Conservation (phyloP, 2,113 vertebrate genomes). For the Gopherus evgoodei region DNA sequence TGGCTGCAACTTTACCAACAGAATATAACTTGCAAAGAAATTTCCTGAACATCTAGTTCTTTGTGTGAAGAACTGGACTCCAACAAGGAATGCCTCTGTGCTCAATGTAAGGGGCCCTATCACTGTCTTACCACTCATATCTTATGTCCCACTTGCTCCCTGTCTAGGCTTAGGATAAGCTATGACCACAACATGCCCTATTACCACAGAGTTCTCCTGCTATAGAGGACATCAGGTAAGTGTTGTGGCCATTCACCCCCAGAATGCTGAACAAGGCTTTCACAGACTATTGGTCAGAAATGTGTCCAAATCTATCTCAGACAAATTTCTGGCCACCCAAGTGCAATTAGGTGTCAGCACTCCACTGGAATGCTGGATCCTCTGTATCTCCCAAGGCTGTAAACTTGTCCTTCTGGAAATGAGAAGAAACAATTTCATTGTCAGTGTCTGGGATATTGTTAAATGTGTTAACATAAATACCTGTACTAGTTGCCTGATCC, state of each 20-base stretch:
- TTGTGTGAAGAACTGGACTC: not conserved
- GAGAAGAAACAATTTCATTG: not conserved
- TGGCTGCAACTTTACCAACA: not conserved
- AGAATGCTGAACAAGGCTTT: not conserved
- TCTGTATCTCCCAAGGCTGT: not conserved
- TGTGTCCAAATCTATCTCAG: not conserved
- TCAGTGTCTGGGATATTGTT: not conserved
- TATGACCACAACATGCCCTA: not conserved
- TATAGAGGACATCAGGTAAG: not conserved
- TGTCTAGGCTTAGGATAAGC: not conserved
- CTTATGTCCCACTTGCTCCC: not conserved
- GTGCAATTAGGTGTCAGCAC: not conserved
- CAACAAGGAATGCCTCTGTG: not conserved
- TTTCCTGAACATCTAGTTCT: not conserved
- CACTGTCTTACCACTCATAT: not conserved
- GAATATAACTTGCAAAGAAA: not conserved
- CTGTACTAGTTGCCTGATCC: not conserved
- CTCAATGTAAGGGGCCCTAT: not conserved
- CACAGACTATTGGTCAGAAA: not conserved
- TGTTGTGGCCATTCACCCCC: not conserved
- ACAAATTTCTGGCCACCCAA: not conserved
- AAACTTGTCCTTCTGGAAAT: not conserved
- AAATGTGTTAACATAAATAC: not conserved
- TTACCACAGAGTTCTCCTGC: not conserved
- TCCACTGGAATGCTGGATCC: not conserved